A percentile compares a stretch with the other conserved stretches of the same genome.
phyloP scores from a whole-genome alignment of 2,888 invertebrate species.

The Hyppa rectilinea region DNA sequence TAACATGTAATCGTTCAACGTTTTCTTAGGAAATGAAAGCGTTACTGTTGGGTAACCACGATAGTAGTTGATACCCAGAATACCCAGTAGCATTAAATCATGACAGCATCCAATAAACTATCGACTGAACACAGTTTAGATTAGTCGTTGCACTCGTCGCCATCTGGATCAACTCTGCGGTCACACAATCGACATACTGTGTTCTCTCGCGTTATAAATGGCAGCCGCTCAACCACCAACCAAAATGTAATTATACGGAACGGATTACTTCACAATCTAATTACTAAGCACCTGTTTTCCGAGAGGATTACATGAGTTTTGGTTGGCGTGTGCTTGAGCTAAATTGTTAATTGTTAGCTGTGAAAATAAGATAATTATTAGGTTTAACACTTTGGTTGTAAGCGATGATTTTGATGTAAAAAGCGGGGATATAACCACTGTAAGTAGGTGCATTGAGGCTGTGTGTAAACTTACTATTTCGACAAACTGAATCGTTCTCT shows the following conservation, averaged over 20 bases:
- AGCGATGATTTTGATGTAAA: background rate
- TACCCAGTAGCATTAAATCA: too few relatives aligned
- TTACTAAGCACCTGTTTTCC: conserved; percentile 58
- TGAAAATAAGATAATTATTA: conserved; percentile 29
- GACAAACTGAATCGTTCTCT: background rate
- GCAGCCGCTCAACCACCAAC: conserved; percentile 42
- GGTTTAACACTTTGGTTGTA: background rate
- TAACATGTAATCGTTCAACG: too few relatives aligned
- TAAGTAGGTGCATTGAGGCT: background rate
- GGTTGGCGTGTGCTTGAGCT: conserved; percentile 30
- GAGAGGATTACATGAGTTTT: conserved; percentile 42
- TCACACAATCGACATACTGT: conserved; percentile 46
- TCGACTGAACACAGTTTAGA: background rate
- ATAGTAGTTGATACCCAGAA: too few relatives aligned
- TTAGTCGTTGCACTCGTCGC: background rate
- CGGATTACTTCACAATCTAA: conserved; percentile 56
- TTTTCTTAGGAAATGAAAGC: too few relatives aligned
- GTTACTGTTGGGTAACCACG: too few relatives aligned
- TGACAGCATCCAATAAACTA: background rate
- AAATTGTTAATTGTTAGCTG: conserved; percentile 34
- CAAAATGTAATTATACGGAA: conserved; percentile 54
- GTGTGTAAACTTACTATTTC: background rate
- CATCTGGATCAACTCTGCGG: conserved; percentile 32
- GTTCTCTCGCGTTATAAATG: conserved; percentile 38
- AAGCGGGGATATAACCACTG: background rate